Conservation (phyloP, 2,113 vertebrate species). For the Etheostoma spectabile region DNA sequence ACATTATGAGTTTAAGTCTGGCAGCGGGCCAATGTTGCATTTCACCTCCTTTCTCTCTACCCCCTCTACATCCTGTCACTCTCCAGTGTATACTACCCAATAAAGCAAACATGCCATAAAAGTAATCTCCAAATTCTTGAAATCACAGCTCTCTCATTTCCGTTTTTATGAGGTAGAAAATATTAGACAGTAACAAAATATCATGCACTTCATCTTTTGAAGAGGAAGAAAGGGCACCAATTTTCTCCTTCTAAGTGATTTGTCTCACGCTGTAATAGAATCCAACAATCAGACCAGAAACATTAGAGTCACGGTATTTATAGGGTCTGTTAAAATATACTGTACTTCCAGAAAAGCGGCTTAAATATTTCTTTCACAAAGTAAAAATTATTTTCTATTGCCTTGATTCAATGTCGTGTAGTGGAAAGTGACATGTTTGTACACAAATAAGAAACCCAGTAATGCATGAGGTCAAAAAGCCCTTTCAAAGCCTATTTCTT, state of each 20-base stretch:
- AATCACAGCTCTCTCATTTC: conserved; percentile 62
- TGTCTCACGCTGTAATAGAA: conserved; percentile 36
- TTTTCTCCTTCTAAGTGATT: conserved; percentile 43
- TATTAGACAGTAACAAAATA: conserved; percentile 61
- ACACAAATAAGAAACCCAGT: background rate
- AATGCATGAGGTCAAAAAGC: conserved; percentile 7
- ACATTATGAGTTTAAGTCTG: conserved; percentile 62
- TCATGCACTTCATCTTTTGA: conserved; percentile 46
- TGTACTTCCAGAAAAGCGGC: background rate
- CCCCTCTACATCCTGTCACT: conserved; percentile 40
- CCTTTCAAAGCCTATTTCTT: background rate
- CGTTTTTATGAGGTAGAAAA: conserved; percentile 55
- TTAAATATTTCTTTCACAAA: background rate
- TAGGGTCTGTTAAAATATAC: conserved; percentile 24
- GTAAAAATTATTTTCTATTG: background rate
- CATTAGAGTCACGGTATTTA: conserved; percentile 45
- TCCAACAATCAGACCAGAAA: conserved; percentile 34
- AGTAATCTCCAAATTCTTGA: conserved; percentile 64
- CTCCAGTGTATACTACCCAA: conserved; percentile 59
- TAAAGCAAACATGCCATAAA: conserved; percentile 70
- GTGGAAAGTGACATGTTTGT: background rate
- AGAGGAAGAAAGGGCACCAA: conserved; percentile 31
- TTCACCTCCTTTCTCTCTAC: conserved; percentile 24
- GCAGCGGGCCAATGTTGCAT: conserved; percentile 53
- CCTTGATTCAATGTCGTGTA: background rate